Evolutionary conservation across 2,888 invertebrate species (phyloP), one percentile per base, ranked within the genome.

Genomic region (Anticlea derivata): DNA sequence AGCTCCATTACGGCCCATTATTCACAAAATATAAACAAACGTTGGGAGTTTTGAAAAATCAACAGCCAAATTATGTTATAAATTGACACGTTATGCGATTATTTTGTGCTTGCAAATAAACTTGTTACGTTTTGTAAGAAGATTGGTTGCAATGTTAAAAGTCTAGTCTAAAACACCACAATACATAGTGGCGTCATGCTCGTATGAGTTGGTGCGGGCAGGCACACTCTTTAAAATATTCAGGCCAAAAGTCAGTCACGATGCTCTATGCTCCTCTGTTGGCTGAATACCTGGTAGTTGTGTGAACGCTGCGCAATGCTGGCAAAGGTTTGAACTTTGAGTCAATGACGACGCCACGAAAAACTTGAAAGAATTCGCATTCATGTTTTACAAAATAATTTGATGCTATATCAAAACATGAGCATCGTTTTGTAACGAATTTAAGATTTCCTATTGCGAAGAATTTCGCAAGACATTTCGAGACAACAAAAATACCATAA

Each of bases 161-260:
- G 31, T 13, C 12, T 6, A 5, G 5, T 11, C 7, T 31, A 38
- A 47, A 43, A 58, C 47, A 34, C 33, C 51, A 61, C 60, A 56
- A 64, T 67, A 71, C 68, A n/a, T 68, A 63, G 60, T 56, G 73
- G 78, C 75, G 71, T 75, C 75, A 70, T 73, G 73, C 74, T 73
- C 68, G 72, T 72, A 63, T 66, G 71, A 71, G 66, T 67, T 69
- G 79, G 76, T 75, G 80, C 81, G 75, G 70, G 62, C 63, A 77
- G 73, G 70, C 73, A 75, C 75, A 75, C 75, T 63, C 65, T 11
- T 77, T 84, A 78, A 86, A 84, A 85, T 86, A 87, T 86, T 83
- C 85, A 86, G 85, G 85, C 77, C 86, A 86, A 84, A 83, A 84
- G 86, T 86, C 86, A 87, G 86, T 85, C 86, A 87, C 86, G 86